Evolutionary conservation across 2,797 vertebrate genomes (phyloP).

Genomic region (Sebastes paucispinis): DNA sequence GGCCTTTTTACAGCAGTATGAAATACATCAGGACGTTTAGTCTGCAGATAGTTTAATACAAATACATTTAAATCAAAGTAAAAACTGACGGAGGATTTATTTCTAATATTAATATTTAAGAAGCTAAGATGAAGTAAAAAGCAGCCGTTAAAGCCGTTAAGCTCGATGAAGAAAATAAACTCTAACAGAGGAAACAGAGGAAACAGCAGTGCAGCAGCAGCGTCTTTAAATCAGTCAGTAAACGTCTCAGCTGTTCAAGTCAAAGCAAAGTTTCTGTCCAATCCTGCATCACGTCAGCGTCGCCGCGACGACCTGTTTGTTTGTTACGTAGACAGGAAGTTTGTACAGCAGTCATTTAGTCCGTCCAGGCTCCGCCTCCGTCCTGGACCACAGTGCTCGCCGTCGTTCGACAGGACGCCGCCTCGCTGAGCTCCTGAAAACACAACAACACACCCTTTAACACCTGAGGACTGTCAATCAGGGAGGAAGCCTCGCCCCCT

Average conservation of each 20-base stretch:
- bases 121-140: neutral
- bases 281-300: conserved; percentile 18
- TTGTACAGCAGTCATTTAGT: conserved; percentile 65
- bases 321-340: conserved; percentile 28
- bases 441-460: neutral
- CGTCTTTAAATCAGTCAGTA: neutral
- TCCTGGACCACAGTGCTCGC: conserved; percentile 39
- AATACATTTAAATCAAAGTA: neutral
- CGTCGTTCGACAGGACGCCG: neutral
- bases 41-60: neutral
- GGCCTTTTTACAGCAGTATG: neutral
- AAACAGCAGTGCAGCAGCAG: neutral
- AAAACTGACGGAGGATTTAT: neutral
- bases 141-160: neutral
- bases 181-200: neutral
- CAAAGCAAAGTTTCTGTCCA: conserved; percentile 47
- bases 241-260: conserved; percentile 28
- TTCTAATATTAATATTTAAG: neutral
- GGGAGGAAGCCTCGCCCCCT: neutral
- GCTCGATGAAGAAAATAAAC: neutral
- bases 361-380: conserved; percentile 40
- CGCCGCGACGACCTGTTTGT: conserved; percentile 33
- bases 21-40: neutral
- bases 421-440: conserved; percentile 29
- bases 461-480: neutral